Evolutionary conservation across 1,140 invertebrate species (phyloP).

Genomic region (Rhopalosiphum maidis): DNA sequence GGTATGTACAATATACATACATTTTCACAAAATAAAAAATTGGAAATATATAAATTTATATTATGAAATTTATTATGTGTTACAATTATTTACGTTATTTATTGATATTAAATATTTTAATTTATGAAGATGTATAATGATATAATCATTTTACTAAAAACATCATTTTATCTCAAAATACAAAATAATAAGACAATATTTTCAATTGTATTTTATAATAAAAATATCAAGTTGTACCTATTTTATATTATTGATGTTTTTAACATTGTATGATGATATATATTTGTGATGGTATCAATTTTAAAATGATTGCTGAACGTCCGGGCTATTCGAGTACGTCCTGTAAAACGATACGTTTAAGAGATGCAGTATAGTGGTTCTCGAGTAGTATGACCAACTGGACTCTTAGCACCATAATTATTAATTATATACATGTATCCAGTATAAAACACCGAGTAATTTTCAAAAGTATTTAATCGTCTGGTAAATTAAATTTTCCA

Average conservation of each 20-base stretch:
- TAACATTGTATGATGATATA: neutral
- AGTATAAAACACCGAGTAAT: too few species aligned
- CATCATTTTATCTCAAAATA: neutral
- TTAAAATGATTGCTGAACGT: neutral
- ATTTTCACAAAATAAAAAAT: too few species aligned
- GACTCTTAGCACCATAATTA: neutral
- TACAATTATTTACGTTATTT: too few species aligned
- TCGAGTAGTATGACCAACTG: neutral
- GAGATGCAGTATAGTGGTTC: neutral
- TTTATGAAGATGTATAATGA: neutral
- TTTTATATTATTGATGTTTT: neutral
- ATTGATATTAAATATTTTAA: neutral
- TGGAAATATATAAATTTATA: too few species aligned
- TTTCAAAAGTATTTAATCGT: too few species aligned
- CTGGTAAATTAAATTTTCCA: neutral
- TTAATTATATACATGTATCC: neutral
- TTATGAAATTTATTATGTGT: neutral
- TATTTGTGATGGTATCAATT: neutral
- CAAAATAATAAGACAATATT: neutral
- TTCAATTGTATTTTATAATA: neutral
- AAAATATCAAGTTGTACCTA: neutral
- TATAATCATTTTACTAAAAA: neutral
- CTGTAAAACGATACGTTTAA: neutral
- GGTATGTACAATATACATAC: too few species aligned
- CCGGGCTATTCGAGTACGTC: neutral